Percentiles rank a stretch among this genome's conserved stretches.
These are phyloP conservation scores for Psylliodes chrysocephalus DNA, from an alignment of 2,888 invertebrate genomes.

Conservation along the genomic window DNA sequence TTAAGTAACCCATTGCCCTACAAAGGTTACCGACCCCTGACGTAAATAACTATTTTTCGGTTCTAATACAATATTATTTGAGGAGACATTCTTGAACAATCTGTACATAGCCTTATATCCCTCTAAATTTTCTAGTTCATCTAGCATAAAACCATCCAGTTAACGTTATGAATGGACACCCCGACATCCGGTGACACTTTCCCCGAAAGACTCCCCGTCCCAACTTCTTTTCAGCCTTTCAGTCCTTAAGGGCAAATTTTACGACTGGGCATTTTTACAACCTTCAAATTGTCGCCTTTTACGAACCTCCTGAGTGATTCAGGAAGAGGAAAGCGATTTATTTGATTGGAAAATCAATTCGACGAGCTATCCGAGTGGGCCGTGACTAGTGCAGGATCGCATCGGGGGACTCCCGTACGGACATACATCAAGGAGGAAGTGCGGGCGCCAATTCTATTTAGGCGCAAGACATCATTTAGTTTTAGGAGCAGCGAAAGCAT, in stretches of 20 bases:
- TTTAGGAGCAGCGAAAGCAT: neutral
- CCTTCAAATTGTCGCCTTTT: conserved; percentile 34
- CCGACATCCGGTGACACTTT: neutral
- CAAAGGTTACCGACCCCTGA: no score
- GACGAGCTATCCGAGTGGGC: conserved; percentile 5
- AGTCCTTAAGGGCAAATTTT: conserved; percentile 23
- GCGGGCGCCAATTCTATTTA: neutral
- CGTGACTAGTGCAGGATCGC: conserved; percentile 11
- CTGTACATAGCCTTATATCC: neutral
- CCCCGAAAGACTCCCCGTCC: no score
- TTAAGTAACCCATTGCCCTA: no score
- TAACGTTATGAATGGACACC: neutral
- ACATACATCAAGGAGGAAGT: conserved; percentile 15
- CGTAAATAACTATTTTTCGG: no score
- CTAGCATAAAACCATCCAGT: neutral
- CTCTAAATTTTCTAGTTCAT: neutral
- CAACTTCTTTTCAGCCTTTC: neutral
- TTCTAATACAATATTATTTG: no score
- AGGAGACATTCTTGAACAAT: neutral
- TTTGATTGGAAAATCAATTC: conserved; percentile 32
- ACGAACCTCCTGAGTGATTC: conserved; percentile 29
- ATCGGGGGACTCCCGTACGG: conserved; percentile 17
- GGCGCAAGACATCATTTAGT: neutral
- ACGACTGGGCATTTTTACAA: conserved; percentile 30
- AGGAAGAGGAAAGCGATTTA: conserved; percentile 31